Conservation (phyloP, 2,888 invertebrate genomes). For the Microplitis deprimator region DNA sequence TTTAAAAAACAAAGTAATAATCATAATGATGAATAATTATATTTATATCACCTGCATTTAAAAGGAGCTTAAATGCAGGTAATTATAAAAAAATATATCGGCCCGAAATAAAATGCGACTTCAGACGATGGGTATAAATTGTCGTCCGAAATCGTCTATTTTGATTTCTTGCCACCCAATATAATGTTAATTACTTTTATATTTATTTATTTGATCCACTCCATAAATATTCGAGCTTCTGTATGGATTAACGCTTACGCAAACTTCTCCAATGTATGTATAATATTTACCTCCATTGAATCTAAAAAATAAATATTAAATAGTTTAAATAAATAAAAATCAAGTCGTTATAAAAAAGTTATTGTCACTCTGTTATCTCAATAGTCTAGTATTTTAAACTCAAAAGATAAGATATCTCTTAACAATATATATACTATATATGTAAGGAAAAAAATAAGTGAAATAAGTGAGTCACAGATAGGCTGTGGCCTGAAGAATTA, state of each 20-base stretch:
- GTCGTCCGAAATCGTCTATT: no score
- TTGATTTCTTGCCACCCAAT: no score
- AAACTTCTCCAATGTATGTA: conserved; percentile 98
- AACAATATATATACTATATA: background rate
- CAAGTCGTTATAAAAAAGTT: background rate
- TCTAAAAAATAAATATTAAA: conserved; percentile 74
- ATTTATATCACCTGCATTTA: no score
- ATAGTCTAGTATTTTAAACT: background rate
- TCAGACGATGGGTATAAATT: no score
- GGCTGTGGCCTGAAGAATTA: background rate
- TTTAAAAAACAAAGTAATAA: background rate
- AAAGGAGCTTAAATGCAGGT: no score
- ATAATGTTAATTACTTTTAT: conserved; percentile 77
- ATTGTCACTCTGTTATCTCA: background rate
- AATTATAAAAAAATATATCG: no score
- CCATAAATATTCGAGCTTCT: conserved; percentile 93
- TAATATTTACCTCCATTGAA: conserved; percentile 93
- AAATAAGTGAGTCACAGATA: background rate
- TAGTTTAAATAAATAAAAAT: background rate
- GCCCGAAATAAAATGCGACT: no score
- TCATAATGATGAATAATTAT: no score
- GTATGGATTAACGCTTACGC: conserved; percentile 98
- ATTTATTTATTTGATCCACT: conserved; percentile 86
- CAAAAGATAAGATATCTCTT: background rate
- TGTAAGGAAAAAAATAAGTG: no score